phyloP scores from a whole-genome alignment of 2,888 invertebrate species.

The Eustalomyia histrio region DNA sequence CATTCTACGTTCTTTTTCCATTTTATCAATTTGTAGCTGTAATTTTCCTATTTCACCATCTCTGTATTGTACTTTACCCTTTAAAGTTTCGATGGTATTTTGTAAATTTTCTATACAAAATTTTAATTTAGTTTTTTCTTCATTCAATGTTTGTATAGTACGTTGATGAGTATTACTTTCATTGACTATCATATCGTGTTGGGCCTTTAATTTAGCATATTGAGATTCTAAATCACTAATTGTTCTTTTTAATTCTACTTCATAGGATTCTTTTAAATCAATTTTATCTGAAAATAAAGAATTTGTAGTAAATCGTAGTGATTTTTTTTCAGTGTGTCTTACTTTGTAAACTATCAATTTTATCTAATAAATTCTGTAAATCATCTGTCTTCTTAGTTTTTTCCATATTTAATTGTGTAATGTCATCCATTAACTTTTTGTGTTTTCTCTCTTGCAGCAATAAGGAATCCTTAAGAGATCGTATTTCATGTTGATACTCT shows the following conservation, averaged over 20 bases:
- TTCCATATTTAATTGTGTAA: constrained; percentile 73
- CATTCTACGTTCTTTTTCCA: constrained; percentile 86
- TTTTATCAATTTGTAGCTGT: constrained; percentile 83
- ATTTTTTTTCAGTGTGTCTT: constrained; percentile 15
- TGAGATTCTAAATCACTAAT: constrained; percentile 75
- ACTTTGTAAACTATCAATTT: constrained; percentile 76
- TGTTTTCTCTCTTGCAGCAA: constrained; percentile 71
- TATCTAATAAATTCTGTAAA: constrained; percentile 75
- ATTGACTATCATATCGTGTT: constrained; percentile 86
- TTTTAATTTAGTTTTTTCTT: constrained; percentile 85
- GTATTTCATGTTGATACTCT: constrained; percentile 76
- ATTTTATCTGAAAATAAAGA: constrained; percentile 72
- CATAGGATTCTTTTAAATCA: constrained; percentile 77
- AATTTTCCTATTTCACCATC: constrained; percentile 87
- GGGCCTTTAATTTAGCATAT: constrained; percentile 80
- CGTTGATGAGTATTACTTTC: constrained; percentile 90
- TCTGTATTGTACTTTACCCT: constrained; percentile 88
- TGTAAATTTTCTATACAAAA: constrained; percentile 85
- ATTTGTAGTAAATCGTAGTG: neutral
- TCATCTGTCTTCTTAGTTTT: constrained; percentile 76
- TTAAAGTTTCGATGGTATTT: constrained; percentile 71
- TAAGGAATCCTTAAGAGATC: constrained; percentile 75
- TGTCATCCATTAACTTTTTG: constrained; percentile 73
- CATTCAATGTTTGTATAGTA: constrained; percentile 84
- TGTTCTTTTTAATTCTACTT: constrained; percentile 76